Evolutionary conservation across 2,797 vertebrate species (phyloP), one percentile per base, ranked within the genome.

Genomic region (Clangula hyemalis): DNA sequence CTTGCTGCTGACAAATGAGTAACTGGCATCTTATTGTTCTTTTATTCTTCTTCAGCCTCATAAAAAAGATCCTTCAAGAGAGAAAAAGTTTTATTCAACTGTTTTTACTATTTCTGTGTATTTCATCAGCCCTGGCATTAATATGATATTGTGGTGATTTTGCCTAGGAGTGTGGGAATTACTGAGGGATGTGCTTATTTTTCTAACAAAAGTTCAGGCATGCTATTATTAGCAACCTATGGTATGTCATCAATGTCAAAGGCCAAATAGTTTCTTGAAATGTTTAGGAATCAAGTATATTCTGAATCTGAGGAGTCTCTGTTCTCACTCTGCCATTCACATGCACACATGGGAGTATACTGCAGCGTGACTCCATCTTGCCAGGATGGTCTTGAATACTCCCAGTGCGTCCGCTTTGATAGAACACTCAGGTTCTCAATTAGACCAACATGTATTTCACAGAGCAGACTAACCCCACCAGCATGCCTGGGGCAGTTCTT

Each of bases 241-340:
- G 93, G 95, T 39, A 94, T 95, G 95, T 93, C 91, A 95, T 89
- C 88, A 87, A 24, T 93, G 93, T 94, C 95, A 96, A 94, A 96
- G 95, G 93, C 90, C 96, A 96, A 89, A 97, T 89, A 90, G 90
- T 96, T 97, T 85, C 86, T 85, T 89, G 94, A 87, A 95, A 96
- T 93, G 78, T 96, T 95, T 95, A 85, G 72, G 81, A 95, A 95
- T 87, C 27, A 38, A 94, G 72, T 70, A 57, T 80, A 73, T 80
- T 87, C 74, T 72, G 81, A 82, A 69, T 83, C 58, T 80, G 81
- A 89, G 68, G 56, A 69, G 78, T 16, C 58, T 87, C 70, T 90
- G 82, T 85, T 88, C 87, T 76, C 74, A 57, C n/a, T 73, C 68
- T 87, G 57, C 56, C 77, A 39, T 77, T 87, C 77, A 64, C 51